Evolutionary conservation across 2,113 vertebrate species (phyloP), one percentile per base, ranked within the genome.

Genomic region (Corythoichthys intestinalis): DNA sequence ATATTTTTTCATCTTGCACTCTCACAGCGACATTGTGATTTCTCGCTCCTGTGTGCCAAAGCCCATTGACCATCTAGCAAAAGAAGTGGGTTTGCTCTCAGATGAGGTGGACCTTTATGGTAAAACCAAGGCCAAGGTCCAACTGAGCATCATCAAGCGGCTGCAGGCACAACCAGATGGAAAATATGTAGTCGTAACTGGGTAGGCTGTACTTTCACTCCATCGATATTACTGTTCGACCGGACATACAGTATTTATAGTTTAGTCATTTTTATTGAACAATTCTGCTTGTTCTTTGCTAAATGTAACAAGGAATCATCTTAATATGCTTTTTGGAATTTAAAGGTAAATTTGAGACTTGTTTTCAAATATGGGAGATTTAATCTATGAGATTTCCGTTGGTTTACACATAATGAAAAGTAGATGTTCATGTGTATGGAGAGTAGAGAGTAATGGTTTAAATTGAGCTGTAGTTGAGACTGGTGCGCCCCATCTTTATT

Each of bases 171-270:
- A 92, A 58, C 90, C 93, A 2, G 93, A 97, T 39, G 97, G 97
- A 66, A 98, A 94, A 98, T 99, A 99, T 0, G 83, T 99, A 1
- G 96, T 99, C 8, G 96, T 99, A 53, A 96, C 97, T 11, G 97
- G 97, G 97, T 99, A 91, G 4, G 92, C 44, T 48, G 2, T 34
- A 15, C 57, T 52, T 46, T 63, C 6, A 44, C 38, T 4, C 44
- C 0, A n/a, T 62, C 1, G 13, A n/a, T 37, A 39, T 53, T 39
- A 2, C 61, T 20, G 7, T 61, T 41, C 28, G 41, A 48, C 7
- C 48, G 48, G 28, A 65, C 4, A 34, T 11, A 37, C n/a, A n/a
- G n/a, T 59, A 5, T 50, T 1, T 15, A 14, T 15, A 14, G 15
- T 15, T 17, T 17, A 2, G 9, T 53, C 6, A 54, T 54, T 28